Evolutionary conservation across 2,888 invertebrate genomes (phyloP).

Genomic region (Lithophane ornitopus): DNA sequence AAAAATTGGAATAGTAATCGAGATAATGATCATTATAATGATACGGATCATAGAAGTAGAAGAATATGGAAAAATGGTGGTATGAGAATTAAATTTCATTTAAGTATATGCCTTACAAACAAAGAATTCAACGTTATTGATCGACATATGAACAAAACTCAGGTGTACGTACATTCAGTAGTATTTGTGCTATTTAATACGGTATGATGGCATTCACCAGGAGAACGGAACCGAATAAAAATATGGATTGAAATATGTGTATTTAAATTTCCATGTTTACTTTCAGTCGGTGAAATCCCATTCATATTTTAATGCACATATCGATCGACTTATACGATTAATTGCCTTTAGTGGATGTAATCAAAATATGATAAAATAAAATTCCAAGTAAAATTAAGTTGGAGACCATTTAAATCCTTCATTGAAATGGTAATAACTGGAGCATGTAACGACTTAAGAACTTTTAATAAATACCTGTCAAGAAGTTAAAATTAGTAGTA

Average conservation of each 20-base stretch:
- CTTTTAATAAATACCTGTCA: slow-evolving; percentile 9
- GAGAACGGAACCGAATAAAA: slow-evolving; percentile 29
- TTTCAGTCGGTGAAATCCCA: slow-evolving; percentile 12
- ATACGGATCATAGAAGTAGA: neutral
- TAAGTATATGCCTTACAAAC: slow-evolving; percentile 42
- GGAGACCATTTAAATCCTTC: neutral
- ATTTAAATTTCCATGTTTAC: slow-evolving; percentile 32
- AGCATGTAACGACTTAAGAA: slow-evolving; percentile 10
- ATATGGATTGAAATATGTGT: slow-evolving; percentile 27
- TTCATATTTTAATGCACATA: slow-evolving; percentile 30
- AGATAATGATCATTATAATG: slow-evolving; percentile 2
- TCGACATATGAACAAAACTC: slow-evolving; percentile 38
- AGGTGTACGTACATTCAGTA: slow-evolving; percentile 3
- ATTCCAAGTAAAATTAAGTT: neutral
- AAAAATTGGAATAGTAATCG: slow-evolving; percentile 6
- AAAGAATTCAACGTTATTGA: slow-evolving; percentile 48
- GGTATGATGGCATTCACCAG: slow-evolving; percentile 20
- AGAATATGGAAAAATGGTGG: slow-evolving; percentile 13
- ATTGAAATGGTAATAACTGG: neutral
- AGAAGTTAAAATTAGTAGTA: neutral
- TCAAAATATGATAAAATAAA: neutral
- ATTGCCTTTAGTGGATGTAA: neutral
- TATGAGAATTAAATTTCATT: slow-evolving; percentile 25
- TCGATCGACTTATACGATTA: slow-evolving; percentile 12
- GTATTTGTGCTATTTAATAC: slow-evolving; percentile 28